Percentiles rank a stretch among this genome's conserved stretches.
Evolutionary conservation across 2,113 vertebrate genomes (phyloP).

Genomic region (Phoxinus phoxinus): DNA sequence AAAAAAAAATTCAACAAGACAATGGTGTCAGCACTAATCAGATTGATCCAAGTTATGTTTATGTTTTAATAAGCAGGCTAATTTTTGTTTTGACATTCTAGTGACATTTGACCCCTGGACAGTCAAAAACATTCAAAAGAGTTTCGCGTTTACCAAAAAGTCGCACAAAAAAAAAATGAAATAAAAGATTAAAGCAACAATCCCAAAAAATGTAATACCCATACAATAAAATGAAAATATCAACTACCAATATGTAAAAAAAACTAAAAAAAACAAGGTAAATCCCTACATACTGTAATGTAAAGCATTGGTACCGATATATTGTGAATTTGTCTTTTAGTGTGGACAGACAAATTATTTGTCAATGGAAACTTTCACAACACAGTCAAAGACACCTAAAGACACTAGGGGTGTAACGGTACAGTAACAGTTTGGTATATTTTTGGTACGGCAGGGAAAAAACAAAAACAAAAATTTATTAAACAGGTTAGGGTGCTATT

Average conservation of each 20-base stretch:
- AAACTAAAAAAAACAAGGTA: no score
- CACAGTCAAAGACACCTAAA: no score
- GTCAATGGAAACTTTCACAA: not conserved
- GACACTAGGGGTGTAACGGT: no score
- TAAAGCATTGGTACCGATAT: not conserved
- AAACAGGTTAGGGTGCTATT: no score
- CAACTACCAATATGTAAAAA: no score
- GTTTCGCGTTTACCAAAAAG: not conserved
- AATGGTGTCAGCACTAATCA: conserved; percentile 15
- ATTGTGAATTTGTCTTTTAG: no score
- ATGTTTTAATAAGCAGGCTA: not conserved
- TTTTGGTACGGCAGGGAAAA: no score
- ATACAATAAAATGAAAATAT: no score
- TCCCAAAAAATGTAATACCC: not conserved
- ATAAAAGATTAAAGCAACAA: not conserved
- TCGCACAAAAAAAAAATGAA: not conserved
- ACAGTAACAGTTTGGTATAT: no score
- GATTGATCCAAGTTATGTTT: not conserved
- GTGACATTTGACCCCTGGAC: no score
- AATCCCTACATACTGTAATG: not conserved
- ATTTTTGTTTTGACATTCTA: not conserved
- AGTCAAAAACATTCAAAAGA: not conserved
- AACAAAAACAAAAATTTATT: no score
- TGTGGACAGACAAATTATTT: not conserved
- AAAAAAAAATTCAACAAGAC: conserved; percentile 36